Evolutionary conservation across 2,113 vertebrate species (phyloP).

Genomic region (Hippocampus mohnikei): DNA sequence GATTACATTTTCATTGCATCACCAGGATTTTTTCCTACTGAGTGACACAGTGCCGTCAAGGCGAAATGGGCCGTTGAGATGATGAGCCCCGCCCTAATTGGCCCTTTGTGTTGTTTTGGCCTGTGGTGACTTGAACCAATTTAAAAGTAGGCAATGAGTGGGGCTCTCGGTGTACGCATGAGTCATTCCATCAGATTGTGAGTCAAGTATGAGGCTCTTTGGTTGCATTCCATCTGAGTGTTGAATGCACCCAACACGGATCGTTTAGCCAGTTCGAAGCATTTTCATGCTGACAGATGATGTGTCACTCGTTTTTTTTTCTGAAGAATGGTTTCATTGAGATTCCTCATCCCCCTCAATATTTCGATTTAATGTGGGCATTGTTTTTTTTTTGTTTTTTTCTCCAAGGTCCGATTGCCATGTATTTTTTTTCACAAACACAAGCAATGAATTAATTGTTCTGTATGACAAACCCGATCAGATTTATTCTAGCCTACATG

Average conservation of each 20-base stretch:
- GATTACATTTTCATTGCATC: neutral
- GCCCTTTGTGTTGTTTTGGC: constrained; percentile 31
- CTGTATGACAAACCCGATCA: too few relatives aligned
- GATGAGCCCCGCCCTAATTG: constrained; percentile 33
- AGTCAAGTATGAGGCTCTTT: constrained; percentile 31
- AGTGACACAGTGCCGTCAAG: constrained; percentile 27
- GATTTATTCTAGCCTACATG: too few relatives aligned
- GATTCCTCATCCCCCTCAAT: too few relatives aligned
- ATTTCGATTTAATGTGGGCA: too few relatives aligned
- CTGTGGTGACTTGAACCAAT: constrained; percentile 33
- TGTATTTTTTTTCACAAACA: too few relatives aligned
- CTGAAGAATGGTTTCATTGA: too few relatives aligned
- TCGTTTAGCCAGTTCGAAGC: neutral
- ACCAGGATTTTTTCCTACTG: constrained; percentile 18
- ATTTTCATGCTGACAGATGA: neutral
- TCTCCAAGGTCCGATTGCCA: too few relatives aligned
- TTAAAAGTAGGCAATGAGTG: constrained; percentile 43
- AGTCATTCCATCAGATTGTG: constrained; percentile 49
- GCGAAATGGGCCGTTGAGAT: constrained; percentile 16
- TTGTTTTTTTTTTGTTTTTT: too few relatives aligned
- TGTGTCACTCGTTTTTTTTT: neutral
- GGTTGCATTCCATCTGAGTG: constrained; percentile 8
- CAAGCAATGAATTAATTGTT: too few relatives aligned
- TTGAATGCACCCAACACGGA: constrained; percentile 12
- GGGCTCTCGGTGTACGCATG: constrained; percentile 27